A percentile compares a stretch with the other conserved stretches of the same genome.
phyloP scores from a whole-genome alignment of 2,113 vertebrate species.

The Gopherus evgoodei region DNA sequence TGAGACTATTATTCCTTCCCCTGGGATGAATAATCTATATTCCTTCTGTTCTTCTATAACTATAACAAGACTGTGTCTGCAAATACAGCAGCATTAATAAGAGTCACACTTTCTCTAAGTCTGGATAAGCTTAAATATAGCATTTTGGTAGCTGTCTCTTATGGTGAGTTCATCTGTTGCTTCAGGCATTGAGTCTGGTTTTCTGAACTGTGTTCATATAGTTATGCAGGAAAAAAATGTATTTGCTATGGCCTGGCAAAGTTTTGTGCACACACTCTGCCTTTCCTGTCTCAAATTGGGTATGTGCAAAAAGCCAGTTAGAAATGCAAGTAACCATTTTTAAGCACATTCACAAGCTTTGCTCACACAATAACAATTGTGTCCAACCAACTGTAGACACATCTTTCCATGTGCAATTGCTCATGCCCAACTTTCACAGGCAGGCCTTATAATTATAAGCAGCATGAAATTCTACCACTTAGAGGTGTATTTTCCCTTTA shows the following conservation, averaged over 20 bases:
- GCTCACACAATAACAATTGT: neutral
- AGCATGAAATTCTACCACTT: neutral
- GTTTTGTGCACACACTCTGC: conserved; percentile 3
- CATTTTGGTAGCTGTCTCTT: conserved; percentile 12
- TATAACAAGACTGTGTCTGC: conserved; percentile 60
- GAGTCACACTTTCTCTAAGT: conserved; percentile 34
- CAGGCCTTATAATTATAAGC: neutral
- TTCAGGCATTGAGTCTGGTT: conserved; percentile 43
- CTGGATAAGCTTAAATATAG: conserved; percentile 55
- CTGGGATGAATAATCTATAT: conserved; percentile 30
- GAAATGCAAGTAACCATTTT: neutral
- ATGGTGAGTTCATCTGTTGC: conserved; percentile 33
- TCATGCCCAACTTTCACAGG: neutral
- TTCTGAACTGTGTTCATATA: conserved; percentile 18
- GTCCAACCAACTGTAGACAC: neutral
- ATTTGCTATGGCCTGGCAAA: conserved; percentile 18
- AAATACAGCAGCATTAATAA: conserved; percentile 66
- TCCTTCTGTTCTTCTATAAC: conserved; percentile 43
- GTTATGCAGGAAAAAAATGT: neutral
- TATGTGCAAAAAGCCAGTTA: neutral
- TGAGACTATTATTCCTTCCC: conserved; percentile 39
- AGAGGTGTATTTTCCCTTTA: neutral
- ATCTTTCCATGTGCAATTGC: neutral
- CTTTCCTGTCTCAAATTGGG: conserved; percentile 21
- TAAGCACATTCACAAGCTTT: neutral